Evolutionary conservation across 2,797 vertebrate genomes (phyloP), one percentile per base, ranked within the genome.

Genomic region (Sebastes matsubarae): DNA sequence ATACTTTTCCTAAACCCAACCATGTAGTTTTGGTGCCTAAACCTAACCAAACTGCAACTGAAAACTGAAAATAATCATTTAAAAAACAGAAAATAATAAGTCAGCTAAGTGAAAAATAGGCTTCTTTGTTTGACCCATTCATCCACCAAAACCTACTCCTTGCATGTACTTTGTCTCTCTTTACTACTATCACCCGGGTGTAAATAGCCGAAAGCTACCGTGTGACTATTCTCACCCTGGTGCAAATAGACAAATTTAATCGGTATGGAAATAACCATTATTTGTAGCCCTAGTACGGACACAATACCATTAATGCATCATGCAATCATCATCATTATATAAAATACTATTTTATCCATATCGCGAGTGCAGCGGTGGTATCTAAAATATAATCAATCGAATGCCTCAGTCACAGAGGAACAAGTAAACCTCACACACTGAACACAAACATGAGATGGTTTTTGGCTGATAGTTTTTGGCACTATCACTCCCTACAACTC

Each of bases 401-500:
- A 81, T 81, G 34, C 34, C 30, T 69, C 38, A 30, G 38, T 64
- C 16, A 68, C 68, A 61, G 16, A 61, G 59, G 73, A 46, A 74
- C n/a, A 59, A 67, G 46, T 27, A 54, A 85, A 71, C 57, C 22
- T 75, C 42, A 50, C 36, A 70, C 59, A 61, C 65, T 58, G 8
- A 68, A 77, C 59, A 77, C 50, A 79, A 80, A 81, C 67, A 77
- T 20, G 79, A 63, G 52, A 74, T 72, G 76, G 71, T 71, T 80
- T 50, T 27, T 67, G 55, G 77, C 54, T 82, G 30, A 75, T 38
- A 64, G 29, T 79, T 88, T 85, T 81, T 90, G 88, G 84, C 85
- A 80, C 27, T 8, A 38, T 63, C 16, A 8, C 36, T 84, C 46
- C 29, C 8, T 60, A 13, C 71, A 88, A 82, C 76, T 84, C 81